Base-by-base conservation (phyloP, 2,113 vertebrate species). In the Ctenodactylus gundi region DNA sequence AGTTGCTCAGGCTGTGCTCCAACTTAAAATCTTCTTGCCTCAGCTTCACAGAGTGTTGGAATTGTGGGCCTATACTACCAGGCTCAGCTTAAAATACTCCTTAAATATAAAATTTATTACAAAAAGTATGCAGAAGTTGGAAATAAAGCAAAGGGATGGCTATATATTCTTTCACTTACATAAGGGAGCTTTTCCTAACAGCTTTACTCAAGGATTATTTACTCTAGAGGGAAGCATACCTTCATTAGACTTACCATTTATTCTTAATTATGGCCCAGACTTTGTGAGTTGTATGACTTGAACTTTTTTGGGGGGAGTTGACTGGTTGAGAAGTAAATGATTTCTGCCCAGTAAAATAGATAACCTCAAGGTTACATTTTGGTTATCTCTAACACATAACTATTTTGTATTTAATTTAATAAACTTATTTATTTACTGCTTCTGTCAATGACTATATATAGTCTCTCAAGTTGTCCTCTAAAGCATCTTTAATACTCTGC, bases 331-430 rank as follows among this genome's bases (percentile, higher is more conserved):
- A 85, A 62, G 49, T 62, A 86, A 94, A 94, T 93, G 49, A 88
- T 95, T 95, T 94, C 73, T 72, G 6, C 88, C 41, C 27, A 72
- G 23, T 36, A 62, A 76, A 88, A 72, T 51, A 86, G 68, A 78
- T 80, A 86, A 92, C 55, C 44, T 53, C 62, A 94, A 88, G 34
- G 36, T 82, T 78, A 65, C 64, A 64, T 51, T 88, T 88, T 83
- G 78, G 49, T 85, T 82, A 6, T 88, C 53, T 72, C 29, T 60
- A 46, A 82, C 67, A 68, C 39, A 55, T 84, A 44, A 31, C 23
- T 92, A 76, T 89, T 91, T 92, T 94, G 11, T 86, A 78, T 93
- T n/a, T 57, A 49, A 93, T 81, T 90, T 68, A 88, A 46, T 70
- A 60, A 88, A 75, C 27, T 58, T 80, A 41, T 55, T 78, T 64